phyloP scores from a whole-genome alignment of 2,113 vertebrate genomes.

The Azemiops feae region DNA sequence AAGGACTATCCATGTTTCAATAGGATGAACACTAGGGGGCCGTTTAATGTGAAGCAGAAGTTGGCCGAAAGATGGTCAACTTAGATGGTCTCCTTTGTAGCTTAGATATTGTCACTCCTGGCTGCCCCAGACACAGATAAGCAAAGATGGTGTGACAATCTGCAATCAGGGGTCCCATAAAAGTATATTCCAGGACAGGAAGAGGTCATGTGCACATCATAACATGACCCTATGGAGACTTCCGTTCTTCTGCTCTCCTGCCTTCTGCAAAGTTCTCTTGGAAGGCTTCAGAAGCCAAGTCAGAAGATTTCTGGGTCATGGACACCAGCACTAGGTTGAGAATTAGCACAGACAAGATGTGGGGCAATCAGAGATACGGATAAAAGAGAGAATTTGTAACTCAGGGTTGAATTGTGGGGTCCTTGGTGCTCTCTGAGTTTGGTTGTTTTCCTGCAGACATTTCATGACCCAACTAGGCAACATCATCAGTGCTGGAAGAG shows the following conservation, averaged over 20 bases:
- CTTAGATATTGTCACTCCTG: background rate
- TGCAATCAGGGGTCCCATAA: background rate
- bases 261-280: background rate
- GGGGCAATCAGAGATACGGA: background rate
- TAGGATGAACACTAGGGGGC: background rate
- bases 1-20: background rate
- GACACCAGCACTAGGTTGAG: background rate
- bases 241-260: background rate
- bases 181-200: background rate
- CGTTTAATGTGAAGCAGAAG: background rate
- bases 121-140: background rate
- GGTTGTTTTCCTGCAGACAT: too few relatives aligned
- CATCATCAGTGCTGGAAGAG: too few relatives aligned
- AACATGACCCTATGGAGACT: background rate
- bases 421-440: too few relatives aligned
- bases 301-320: background rate
- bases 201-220: background rate
- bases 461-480: background rate
- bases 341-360: background rate
- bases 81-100: background rate
- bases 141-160: background rate
- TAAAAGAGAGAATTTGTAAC: too few relatives aligned
- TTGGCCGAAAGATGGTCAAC: background rate
- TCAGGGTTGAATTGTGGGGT: too few relatives aligned
- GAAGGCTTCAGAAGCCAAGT: background rate